Evolutionary conservation across 2,888 invertebrate genomes (phyloP), one percentile per base, ranked within the genome.

Genomic region (Diaprepes abbreviatus): DNA sequence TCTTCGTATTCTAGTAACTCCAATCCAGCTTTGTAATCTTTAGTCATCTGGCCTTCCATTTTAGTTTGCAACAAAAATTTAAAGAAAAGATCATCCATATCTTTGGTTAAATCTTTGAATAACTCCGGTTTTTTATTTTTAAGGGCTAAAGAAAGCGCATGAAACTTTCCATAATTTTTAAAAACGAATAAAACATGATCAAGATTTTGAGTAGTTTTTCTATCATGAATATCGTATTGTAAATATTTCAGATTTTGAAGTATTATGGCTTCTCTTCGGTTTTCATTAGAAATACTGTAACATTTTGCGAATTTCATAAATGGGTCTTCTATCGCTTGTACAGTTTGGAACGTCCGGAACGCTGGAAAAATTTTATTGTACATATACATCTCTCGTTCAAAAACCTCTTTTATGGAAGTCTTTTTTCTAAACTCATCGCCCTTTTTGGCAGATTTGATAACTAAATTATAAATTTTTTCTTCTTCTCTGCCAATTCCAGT

Each of bases 191-290:
- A 40, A 14, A 73, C 73, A 63, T 80, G 80, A n/a, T 79, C 71
- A 7, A 79, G 63, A 68, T 80, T 79, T 75, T 79, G 79, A 5
- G 79, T 69, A 12, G 35, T 54, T 4, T 60, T 69, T 40, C 77
- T 62, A 48, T 79, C 76, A 66, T 79, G 77, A 9, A 80, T 35
- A 4, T 74, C 75, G 54, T 72, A 80, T 3, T 78, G 78, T 0
- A 64, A 10, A 6, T 35, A 54, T 62, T 77, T 79, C 17, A 80
- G 48, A 55, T 80, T 78, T 33, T 76, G 67, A 38, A 80, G 62
- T 16, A 80, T 71, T 1, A 79, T 54, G 0, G 77, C 76, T 71
- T 80, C 79, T 21, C 72, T 73, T 28, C 70, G 73, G 12, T 69
- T 19, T 33, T 76, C 75, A 6, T 55, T 66, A 24, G 70, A 76